phyloP scores from a whole-genome alignment of 2,113 vertebrate species.

The Petromus typicus region DNA sequence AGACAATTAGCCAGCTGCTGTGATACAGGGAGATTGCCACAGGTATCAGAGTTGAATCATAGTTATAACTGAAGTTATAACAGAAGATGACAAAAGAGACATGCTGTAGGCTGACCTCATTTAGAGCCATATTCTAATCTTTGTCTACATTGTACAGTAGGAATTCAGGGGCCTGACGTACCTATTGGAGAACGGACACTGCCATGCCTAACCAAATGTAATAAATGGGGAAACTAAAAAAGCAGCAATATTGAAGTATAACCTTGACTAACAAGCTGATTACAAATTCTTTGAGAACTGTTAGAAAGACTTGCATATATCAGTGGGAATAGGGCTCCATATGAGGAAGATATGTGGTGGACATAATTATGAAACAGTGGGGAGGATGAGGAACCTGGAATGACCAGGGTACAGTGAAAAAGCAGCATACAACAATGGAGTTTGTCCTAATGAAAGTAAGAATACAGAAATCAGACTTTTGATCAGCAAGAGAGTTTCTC shows the following conservation, averaged over 20 bases:
- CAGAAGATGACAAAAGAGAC: not conserved
- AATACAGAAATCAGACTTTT: not conserved
- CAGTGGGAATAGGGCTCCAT: not conserved
- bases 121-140: not conserved
- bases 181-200: not conserved
- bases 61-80: slow-evolving; percentile 24
- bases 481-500: not conserved
- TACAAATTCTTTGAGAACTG: not conserved
- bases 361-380: not conserved
- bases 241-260: not conserved
- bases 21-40: not conserved
- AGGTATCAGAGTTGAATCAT: not conserved
- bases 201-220: not conserved
- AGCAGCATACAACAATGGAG: not conserved
- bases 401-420: not conserved
- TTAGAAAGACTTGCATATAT: not conserved
- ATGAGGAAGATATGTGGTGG: not conserved
- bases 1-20: slow-evolving; percentile 58
- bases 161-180: not conserved
- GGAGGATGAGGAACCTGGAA: not conserved
- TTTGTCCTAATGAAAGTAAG: not conserved
- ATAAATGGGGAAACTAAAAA: not conserved
- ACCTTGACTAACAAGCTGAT: not conserved
- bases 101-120: not conserved
- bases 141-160: not conserved